Evolutionary conservation across 2,797 vertebrate species (phyloP).

Genomic region (Anabacerthia variegaticeps): DNA sequence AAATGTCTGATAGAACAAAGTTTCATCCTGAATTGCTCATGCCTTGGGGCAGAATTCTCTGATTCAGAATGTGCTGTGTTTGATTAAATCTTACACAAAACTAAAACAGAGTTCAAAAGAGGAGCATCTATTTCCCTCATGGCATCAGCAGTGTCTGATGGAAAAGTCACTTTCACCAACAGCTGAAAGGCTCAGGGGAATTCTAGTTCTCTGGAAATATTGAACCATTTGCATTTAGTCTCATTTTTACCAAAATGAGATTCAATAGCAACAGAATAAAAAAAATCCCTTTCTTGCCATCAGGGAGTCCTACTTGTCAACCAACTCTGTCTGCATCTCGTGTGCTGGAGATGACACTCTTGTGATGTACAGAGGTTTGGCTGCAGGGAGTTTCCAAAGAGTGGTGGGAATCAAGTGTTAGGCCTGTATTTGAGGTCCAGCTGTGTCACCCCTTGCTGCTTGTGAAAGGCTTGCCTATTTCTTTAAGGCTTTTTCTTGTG

Average conservation of each 20-base stretch:
- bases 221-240: conserved; percentile 2
- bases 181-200: conserved; percentile 1
- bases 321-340: neutral
- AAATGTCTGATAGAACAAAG: conserved; percentile 4
- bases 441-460: neutral
- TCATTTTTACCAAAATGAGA: conserved; percentile 1
- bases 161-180: conserved; percentile 6
- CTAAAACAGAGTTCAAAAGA: conserved; percentile 36
- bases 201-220: conserved; percentile 2
- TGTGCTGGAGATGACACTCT: neutral
- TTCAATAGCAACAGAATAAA: neutral
- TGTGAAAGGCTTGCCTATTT: neutral
- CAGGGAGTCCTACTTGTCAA: neutral
- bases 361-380: neutral
- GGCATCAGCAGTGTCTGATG: neutral
- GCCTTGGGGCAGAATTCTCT: conserved; percentile 21
- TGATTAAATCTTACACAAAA: conserved; percentile 34
- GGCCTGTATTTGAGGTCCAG: neutral
- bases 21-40: neutral
- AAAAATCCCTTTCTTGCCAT: neutral
- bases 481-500: neutral
- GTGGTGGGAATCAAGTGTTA: neutral
- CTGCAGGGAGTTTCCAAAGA: neutral
- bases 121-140: neutral
- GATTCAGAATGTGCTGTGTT: neutral